Evolutionary conservation across 2,797 vertebrate genomes (phyloP), one percentile per base, ranked within the genome.

Genomic region (Hippocampus kuda): DNA sequence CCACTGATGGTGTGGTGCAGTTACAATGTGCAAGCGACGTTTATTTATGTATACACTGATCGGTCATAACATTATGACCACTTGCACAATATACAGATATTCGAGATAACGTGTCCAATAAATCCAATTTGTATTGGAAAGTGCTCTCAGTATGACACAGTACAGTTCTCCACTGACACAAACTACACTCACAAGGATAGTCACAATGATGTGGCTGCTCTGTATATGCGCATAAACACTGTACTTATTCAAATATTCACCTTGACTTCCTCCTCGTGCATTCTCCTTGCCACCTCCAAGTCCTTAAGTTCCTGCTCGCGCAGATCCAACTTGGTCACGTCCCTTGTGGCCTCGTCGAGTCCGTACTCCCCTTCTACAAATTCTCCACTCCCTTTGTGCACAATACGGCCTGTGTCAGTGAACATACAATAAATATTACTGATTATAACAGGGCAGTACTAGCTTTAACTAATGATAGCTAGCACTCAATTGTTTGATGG

Each of bases 191-290:
- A 18, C 27, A 30, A 34, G 7, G 20, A 34, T 7, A 61, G 16
- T 8, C 27, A 16, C 15, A 27, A 60, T 18, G 27, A 38, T 38
- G 56, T 20, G 6, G 59, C 30, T 61, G 59, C 6, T 61, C 30
- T 24, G 51, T n/a, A 13, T 18, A 8, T 8, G 34, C 34, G 6
- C 34, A 42, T 9, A 42, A 13, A 38, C 24, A 42, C 38, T n/a
- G 20, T 54, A 11, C 3, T 42, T 44, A 13, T 64, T 42, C 61
- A 42, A 11, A 34, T 38, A 34, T 79, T 87, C 73, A 98, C 96
- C 92, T 93, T 88, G 10, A 98, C 80, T 77, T 99, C 97, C 73
- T 98, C 93, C 56, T 98, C 93, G 70, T 99, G 96, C 64, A 99
- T 77, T 72, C 79, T 95, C 73, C 93, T 91, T 72, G 97, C 96